These are phyloP conservation scores for Ernsta delagoae DNA, from an alignment of 2,888 invertebrate genomes.

Conservation along the genomic window DNA sequence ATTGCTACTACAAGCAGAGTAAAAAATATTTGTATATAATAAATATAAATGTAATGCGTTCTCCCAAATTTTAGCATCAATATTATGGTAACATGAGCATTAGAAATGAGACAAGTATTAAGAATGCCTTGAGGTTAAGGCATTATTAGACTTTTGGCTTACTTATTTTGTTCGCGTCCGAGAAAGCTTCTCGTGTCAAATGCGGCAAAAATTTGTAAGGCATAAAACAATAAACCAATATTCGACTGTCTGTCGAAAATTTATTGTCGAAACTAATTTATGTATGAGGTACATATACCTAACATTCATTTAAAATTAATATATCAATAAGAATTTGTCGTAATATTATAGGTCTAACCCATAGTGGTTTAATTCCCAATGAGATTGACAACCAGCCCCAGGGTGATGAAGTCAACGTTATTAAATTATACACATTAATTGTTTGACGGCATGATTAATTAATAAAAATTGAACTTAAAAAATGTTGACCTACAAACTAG, in stretches of 20 bases:
- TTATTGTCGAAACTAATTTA: conserved; percentile 7
- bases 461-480: background rate
- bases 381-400: no score
- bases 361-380: no score
- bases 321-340: no score
- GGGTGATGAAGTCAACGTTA: background rate
- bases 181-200: conserved; percentile 21
- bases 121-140: conserved; percentile 17
- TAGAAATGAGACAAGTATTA: conserved; percentile 19
- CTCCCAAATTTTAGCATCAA: background rate
- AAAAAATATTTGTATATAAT: no score
- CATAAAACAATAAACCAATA: conserved; percentile 17
- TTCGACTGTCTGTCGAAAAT: conserved; percentile 13
- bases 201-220: conserved; percentile 10
- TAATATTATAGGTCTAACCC: no score
- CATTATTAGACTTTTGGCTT: conserved; percentile 7
- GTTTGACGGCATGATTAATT: background rate
- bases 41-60: background rate
- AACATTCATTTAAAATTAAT: no score
- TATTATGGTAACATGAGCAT: conserved; percentile 3
- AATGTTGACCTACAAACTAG: background rate
- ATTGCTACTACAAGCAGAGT: no score
- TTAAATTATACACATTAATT: background rate
- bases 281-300: no score
- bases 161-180: conserved; percentile 14